Percentiles rank a stretch among this genome's conserved stretches.
These are phyloP conservation scores for Himalopsyche anomala DNA, from an alignment of 2,888 invertebrate species.

Conservation along the genomic window DNA sequence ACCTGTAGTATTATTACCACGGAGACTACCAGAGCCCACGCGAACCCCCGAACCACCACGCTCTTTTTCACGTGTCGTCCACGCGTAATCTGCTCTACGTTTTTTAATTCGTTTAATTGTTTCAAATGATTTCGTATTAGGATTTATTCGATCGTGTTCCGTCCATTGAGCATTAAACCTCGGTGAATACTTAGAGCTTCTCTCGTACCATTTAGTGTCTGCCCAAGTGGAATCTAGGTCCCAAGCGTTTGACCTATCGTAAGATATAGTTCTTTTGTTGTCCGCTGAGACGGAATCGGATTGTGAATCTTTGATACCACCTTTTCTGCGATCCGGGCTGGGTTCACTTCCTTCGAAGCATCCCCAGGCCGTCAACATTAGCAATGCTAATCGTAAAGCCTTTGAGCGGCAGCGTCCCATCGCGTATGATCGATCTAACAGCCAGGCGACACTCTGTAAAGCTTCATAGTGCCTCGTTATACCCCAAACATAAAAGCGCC, in stretches of 20 bases:
- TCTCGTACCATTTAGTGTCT: conserved; percentile 2
- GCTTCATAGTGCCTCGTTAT: background rate
- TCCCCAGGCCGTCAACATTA: conserved; percentile 47
- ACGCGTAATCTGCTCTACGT: conserved; percentile 1
- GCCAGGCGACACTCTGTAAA: background rate
- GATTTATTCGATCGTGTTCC: background rate
- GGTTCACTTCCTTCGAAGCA: conserved; percentile 58
- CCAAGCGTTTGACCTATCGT: background rate
- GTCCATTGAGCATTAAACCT: background rate
- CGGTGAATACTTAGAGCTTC: background rate
- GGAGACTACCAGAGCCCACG: conserved; percentile 47
- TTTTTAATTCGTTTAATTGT: background rate
- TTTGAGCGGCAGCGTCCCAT: conserved; percentile 48
- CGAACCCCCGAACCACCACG: conserved; percentile 57
- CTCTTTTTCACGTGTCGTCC: conserved; percentile 49
- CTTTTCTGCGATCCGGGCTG: conserved; percentile 24
- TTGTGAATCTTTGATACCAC: background rate
- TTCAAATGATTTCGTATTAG: background rate
- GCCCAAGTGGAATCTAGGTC: background rate
- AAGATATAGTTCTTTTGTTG: conserved; percentile 9
- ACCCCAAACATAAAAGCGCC: background rate
- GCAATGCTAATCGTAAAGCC: conserved; percentile 51
- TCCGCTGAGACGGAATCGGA: background rate
- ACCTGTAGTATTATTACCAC: conserved; percentile 51
- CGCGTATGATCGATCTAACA: conserved; percentile 24